Evolutionary conservation across 2,113 vertebrate species (phyloP), one percentile per base, ranked within the genome.

Genomic region (Hippocampus comes): DNA sequence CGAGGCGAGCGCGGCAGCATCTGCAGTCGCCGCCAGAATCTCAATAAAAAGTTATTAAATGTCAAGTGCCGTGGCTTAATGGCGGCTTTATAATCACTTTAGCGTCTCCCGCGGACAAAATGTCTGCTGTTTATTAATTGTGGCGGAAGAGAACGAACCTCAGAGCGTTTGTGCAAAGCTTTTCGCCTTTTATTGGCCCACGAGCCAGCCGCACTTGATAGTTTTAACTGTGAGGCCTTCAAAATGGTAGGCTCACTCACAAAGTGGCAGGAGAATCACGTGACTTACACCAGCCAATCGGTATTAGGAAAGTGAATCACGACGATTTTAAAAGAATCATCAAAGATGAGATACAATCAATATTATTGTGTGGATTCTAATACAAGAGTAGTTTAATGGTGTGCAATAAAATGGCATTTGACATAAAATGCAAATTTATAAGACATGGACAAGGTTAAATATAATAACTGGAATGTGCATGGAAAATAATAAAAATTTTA

Each of bases 61-160:
- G 61, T 70, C 14, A 70, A 63, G 67, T 72, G 38, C 61, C 49
- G 34, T 14, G 20, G 63, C 70, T 41, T 53, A 72, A 72, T 53
- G 9, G 48, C 60, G 34, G 51, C 67, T 38, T 56, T 68, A 63
- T 43, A 30, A 63, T 61, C 56, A 55, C 57, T 53, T 25, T 42
- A 68, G 30, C 60, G 66, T 60, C 65, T 68, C 66, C 23, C 42
- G 43, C 25, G 12, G 57, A 68, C 3, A n/a, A 43, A 68, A 63
- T 63, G 66, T 41, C 27, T 53, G 46, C 23, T 68, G 49, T 74
- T 21, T 11, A 63, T 53, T 61, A 42, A 43, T 74, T 74, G 56
- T 48, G 11, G 23, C n/a, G 14, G 11, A 42, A 65, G 41, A 14
- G 63, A 66, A 48, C 48, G 14, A 14, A 43, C n/a, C 64, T 66